These are phyloP conservation scores for Anolis carolinensis DNA, from an alignment of 2,113 vertebrate species.

Conservation along the genomic window DNA sequence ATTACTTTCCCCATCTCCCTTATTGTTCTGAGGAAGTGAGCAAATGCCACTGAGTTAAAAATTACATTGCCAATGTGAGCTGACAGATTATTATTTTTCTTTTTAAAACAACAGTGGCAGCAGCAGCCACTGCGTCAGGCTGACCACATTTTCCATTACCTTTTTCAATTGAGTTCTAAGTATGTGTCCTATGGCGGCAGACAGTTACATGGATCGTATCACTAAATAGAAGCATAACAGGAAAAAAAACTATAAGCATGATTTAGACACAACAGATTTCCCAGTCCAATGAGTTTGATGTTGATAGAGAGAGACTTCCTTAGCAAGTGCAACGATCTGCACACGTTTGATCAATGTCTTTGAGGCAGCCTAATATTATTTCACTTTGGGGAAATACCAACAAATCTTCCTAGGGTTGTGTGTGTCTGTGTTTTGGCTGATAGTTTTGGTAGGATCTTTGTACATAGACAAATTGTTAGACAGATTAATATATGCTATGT, in stretches of 20 bases:
- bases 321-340: slow-evolving; percentile 78
- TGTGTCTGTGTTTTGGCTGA: not conserved
- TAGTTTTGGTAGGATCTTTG: slow-evolving; percentile 53
- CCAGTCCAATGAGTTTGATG: slow-evolving; percentile 83
- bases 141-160: slow-evolving; percentile 26
- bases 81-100: not conserved
- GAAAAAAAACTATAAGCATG: slow-evolving; percentile 78
- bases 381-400: slow-evolving; percentile 49
- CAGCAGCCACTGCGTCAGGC: not conserved
- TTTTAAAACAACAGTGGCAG: not conserved
- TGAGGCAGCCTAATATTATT: slow-evolving; percentile 64
- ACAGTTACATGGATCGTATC: slow-evolving; percentile 71
- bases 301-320: slow-evolving; percentile 80
- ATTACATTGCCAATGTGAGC: slow-evolving; percentile 2
- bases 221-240: slow-evolving; percentile 80
- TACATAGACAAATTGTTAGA: slow-evolving; percentile 10
- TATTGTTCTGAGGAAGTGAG: slow-evolving; percentile 13
- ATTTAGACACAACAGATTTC: slow-evolving; percentile 84
- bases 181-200: slow-evolving; percentile 48
- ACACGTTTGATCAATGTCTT: slow-evolving; percentile 75
- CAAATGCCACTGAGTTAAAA: slow-evolving; percentile 12
- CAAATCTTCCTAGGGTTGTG: slow-evolving; percentile 22
- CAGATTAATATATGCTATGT: slow-evolving; percentile 16
- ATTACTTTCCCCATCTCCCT: not conserved
- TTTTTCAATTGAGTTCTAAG: slow-evolving; percentile 32